These are phyloP conservation scores for Pherbina coryleti DNA, from an alignment of 2,888 invertebrate genomes.

Conservation along the genomic window DNA sequence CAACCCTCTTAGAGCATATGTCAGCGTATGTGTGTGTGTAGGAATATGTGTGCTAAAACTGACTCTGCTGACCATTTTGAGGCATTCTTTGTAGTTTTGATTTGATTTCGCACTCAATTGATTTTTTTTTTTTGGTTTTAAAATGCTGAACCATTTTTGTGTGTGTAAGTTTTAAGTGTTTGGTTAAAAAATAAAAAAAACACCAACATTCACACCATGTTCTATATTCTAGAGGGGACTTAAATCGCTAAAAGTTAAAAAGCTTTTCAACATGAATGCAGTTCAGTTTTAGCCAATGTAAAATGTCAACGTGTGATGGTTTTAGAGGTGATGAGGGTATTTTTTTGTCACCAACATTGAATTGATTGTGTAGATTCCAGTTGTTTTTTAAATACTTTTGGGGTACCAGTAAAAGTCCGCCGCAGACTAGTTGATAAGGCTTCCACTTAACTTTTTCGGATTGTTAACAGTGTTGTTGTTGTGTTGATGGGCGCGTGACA, in stretches of 20 bases:
- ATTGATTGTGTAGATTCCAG: neutral
- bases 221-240: no score
- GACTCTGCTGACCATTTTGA: slow-evolving; percentile 17
- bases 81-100: slow-evolving; percentile 44
- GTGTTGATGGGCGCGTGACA: neutral
- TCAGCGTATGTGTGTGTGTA: neutral
- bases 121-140: slow-evolving; percentile 53
- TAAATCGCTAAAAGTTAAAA: no score
- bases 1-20: neutral
- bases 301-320: slow-evolving; percentile 17
- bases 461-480: neutral
- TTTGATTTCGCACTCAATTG: slow-evolving; percentile 68
- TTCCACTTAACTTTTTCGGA: neutral
- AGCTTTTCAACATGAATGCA: neutral
- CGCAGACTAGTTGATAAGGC: neutral
- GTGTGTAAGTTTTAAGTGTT: neutral
- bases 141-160: slow-evolving; percentile 33
- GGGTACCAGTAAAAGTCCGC: no score
- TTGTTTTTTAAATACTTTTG: neutral
- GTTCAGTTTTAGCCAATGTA: neutral
- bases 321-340: slow-evolving; percentile 4
- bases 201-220: no score
- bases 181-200: no score
- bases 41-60: slow-evolving; percentile 21
- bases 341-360: slow-evolving; percentile 1